Base-by-base conservation (phyloP, 2,797 vertebrate species). In the Salmo trutta region DNA sequence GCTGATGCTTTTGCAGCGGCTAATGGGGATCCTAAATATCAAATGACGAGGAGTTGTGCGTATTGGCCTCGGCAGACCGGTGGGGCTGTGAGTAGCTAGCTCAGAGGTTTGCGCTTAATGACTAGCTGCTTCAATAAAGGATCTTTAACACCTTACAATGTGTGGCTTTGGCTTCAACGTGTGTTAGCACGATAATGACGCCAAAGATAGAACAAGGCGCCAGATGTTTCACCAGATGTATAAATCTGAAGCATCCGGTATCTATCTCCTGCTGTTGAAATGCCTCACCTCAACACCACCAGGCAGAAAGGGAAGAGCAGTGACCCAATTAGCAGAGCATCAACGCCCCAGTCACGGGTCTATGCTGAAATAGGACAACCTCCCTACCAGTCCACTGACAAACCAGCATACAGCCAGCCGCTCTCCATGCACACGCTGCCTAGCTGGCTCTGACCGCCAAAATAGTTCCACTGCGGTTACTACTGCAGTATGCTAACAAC, bases 311-410 rank as follows among this genome's bases (percentile, higher is more conserved):
- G 79, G 62, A 47, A 33, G 68, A 73, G 17, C 21, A 29, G 77
- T 31, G 71, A 65, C 76, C 82, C 80, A 78, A 87, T 85, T 86
- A 84, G 73, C 69, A 21, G 14, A 2, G 73, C 66, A 59, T 78
- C 36, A 72, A 65, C 24, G 17, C 79, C 75, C 78, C 71, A 70
- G 84, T 71, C 78, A 71, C 52, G 6, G 65, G 65, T 5, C 29
- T 14, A 52, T 27, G 62, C 62, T 51, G 21, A 75, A 85, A 52
- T 69, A 29, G 47, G 83, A 85, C 81, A 80, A 67, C 3, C n/a
- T 62, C 56, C 56, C n/a, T 62, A 65, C 66, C 71, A 79, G 83
- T 74, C 6, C 53, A 1, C 64, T 51, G 71, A 78, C 54, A 27
- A n/a, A 79, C 56, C 64, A 47, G 69, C 53, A 75, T 47, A 62